Evolutionary conservation across 2,888 invertebrate species (phyloP), one percentile per base, ranked within the genome.

Genomic region (Hyppa rectilinea): DNA sequence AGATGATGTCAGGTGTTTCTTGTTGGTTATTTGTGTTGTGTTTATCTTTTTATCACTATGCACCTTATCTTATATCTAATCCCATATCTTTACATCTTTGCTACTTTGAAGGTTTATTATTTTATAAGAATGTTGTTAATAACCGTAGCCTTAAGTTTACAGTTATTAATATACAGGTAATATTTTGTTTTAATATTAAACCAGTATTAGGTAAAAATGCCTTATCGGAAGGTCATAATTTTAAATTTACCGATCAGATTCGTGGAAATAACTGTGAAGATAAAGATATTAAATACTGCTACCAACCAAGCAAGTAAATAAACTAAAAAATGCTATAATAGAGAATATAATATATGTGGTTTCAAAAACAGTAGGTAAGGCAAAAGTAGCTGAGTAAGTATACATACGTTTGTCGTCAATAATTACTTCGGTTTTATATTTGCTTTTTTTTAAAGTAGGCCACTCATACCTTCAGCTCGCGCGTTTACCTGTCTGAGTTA

Each of bases 401-500:
- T 40, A 29, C 12, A 4, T 29, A 75, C 52, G 66, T 76, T 64
- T 75, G 69, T 78, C 72, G 61, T 68, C 55, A 72, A 78, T 71
- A 63, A 64, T 80, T 84, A 67, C 66, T 60, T 79, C 71, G 68
- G 82, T 82, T 85, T 81, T 80, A 80, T 82, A 87, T 86, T 82
- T 82, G 82, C 83, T 81, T 83, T 75, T 78, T 75, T 78, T 62
- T 67, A 75, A 89, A 87, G 85, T 89, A 85, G 89, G 88, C 72
- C 88, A 88, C 78, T 75, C 62, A 66, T 76, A 74, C 76, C 65
- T 73, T 75, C 65, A 34, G 73, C 75, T 70, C 65, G 80, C 79
- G 68, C 85, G 82, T 83, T 86, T 82, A 86, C 82, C 80, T 76
- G 55, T 60, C 66, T 66, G 71, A 82, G 78, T 84, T 89, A 89